These are phyloP conservation scores for Sinocyclocheilus maitianheensis DNA, from an alignment of 2,113 vertebrate genomes.

Conservation along the genomic window DNA sequence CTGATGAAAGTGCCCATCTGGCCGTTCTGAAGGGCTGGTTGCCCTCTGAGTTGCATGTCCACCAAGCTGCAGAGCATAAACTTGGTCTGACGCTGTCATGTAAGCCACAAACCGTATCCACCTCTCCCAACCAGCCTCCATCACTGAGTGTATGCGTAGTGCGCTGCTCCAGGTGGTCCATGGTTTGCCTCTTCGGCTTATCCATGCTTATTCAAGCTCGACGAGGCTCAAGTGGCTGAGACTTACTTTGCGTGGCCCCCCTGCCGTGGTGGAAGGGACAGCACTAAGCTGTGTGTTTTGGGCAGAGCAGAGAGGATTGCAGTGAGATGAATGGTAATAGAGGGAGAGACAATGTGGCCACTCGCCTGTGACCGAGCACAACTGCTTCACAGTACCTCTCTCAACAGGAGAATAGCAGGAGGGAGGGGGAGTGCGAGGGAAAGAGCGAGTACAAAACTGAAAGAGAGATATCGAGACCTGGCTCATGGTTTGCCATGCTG, in stretches of 20 bases:
- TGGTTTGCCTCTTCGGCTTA: constrained; percentile 27
- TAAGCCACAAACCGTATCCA: constrained; percentile 3
- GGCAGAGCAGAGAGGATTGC: constrained; percentile 16
- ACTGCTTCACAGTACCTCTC: constrained; percentile 35
- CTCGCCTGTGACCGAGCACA: constrained; percentile 46
- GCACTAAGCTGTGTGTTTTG: constrained; percentile 15
- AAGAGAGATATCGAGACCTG: constrained; percentile 9
- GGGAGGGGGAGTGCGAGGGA: neutral
- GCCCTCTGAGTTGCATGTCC: neutral
- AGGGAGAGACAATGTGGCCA: constrained; percentile 43
- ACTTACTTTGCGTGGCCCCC: constrained; percentile 14
- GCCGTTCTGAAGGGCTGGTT: neutral
- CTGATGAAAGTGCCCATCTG: constrained; percentile 19
- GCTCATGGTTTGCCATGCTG: neutral
- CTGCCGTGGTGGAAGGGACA: constrained; percentile 16
- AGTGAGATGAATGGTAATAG: constrained; percentile 52
- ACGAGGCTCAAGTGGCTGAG: constrained; percentile 30
- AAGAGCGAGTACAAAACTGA: neutral
- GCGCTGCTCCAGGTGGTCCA: constrained; percentile 31
- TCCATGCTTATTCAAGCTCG: constrained; percentile 50
- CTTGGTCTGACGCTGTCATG: neutral
- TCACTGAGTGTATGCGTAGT: neutral
- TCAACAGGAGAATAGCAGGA: constrained; percentile 18
- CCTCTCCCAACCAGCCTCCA: neutral
- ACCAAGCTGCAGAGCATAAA: neutral